Evolutionary conservation across 2,113 vertebrate genomes (phyloP).

Genomic region (Cairina moschata): DNA sequence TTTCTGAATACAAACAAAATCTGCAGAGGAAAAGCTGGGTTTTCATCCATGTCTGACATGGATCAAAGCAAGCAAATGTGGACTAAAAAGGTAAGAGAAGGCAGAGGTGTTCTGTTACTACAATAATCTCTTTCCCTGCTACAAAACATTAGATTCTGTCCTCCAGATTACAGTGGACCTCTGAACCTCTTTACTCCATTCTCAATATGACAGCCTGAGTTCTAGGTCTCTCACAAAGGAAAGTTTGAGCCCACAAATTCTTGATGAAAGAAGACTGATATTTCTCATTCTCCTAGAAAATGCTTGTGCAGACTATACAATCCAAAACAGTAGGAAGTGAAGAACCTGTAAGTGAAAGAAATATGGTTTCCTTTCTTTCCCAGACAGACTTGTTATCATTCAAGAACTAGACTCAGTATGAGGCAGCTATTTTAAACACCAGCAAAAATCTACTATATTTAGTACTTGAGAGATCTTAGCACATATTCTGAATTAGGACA

Average conservation of each 20-base stretch:
- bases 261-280: not conserved
- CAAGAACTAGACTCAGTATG: not conserved
- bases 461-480: not conserved
- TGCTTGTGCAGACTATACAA: not conserved
- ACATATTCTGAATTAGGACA: not conserved
- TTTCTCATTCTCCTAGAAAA: not conserved
- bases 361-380: not conserved
- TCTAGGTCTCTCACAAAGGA: not conserved
- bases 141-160: not conserved
- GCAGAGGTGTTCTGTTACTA: not conserved
- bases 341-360: not conserved
- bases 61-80: not conserved
- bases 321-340: not conserved
- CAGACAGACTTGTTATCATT: not conserved
- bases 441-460: not conserved
- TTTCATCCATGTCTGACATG: not conserved
- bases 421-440: not conserved
- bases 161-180: not conserved
- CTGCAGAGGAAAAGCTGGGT: not conserved
- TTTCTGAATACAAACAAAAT: not conserved
- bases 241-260: not conserved
- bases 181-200: not conserved
- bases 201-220: no score
- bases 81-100: not conserved
- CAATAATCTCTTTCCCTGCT: not conserved